Evolutionary conservation across 2,113 vertebrate species (phyloP), one percentile per base, ranked within the genome.

Genomic region (Pluvialis apricaria): DNA sequence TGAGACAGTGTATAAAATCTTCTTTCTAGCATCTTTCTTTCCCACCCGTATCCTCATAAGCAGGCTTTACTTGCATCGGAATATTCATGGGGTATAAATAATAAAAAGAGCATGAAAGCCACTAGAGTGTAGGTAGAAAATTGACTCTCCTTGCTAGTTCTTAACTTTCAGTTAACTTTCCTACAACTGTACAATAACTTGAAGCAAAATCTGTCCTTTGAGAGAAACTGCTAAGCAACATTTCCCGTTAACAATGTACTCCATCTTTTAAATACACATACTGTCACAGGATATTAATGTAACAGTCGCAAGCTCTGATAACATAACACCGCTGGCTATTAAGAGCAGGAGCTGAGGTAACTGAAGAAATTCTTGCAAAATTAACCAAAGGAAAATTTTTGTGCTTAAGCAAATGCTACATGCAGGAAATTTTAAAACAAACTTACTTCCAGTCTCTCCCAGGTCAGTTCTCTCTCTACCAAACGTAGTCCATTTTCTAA

Each of bases 51-150:
- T 45, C 11, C 42, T 90, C 45, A 36, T 24, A 90, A 93, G n/a
- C 18, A 90, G 60, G 19, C 12, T 90, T 83, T 68, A 79, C 55
- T 75, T 90, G 55, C 42, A 93, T 47, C 88, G 60, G 71, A 94
- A 90, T 94, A 94, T 96, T 97, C 70, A 91, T 94, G 24, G n/a
- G 3, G 54, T 54, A 94, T 80, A 94, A 96, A 95, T 92, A 89
- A 96, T 84, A 7, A 60, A 89, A 73, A 71, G 38, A 61, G 34
- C 52, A 76, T 14, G 9, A 92, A 90, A 81, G 65, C 47, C 26
- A 4, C 58, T 29, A 55, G 20, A 55, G 21, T 7, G 18, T 25
- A 86, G 58, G 86, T 82, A 84, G 73, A 88, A 91, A 84, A 91
- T 68, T 64, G 68, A 82, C 34, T 45, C 47, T 92, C 44, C 22